Percentiles rank a stretch among this genome's conserved stretches.
Conservation (phyloP, 2,797 vertebrate species). For the Bryconaethiops microstoma region DNA sequence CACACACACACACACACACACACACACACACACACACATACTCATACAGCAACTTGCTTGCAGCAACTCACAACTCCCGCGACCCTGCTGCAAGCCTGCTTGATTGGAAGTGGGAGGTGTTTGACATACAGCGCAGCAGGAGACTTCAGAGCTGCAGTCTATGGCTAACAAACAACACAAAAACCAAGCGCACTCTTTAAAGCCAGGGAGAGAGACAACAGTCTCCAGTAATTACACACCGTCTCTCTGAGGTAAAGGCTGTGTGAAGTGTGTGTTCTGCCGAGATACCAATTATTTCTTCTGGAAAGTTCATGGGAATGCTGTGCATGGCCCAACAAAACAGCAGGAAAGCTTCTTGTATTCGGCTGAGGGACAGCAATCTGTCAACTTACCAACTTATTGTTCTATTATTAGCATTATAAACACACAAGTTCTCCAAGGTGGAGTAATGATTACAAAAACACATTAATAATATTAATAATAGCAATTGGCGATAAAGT, state of each 20-base stretch:
- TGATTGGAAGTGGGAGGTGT: slow-evolving; percentile 27
- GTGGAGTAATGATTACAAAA: too few species aligned
- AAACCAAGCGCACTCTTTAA: not conserved
- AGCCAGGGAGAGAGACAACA: slow-evolving; percentile 22
- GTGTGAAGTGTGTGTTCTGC: slow-evolving; percentile 29
- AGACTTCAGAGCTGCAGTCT: slow-evolving; percentile 17
- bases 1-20: not conserved
- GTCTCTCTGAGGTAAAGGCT: slow-evolving; percentile 1
- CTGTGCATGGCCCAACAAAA: slow-evolving; percentile 29
- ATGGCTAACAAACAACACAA: slow-evolving; percentile 26
- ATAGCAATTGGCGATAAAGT: too few species aligned
- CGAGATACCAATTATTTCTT: slow-evolving; percentile 46
- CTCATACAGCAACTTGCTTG: too few species aligned
- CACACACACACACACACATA: not conserved
- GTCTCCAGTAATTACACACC: slow-evolving; percentile 21
- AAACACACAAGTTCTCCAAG: too few species aligned
- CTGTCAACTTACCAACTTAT: not conserved
- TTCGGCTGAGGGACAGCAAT: not conserved
- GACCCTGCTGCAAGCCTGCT: slow-evolving; percentile 17
- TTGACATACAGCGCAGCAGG: slow-evolving; percentile 20
- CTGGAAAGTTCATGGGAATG: slow-evolving; percentile 32
- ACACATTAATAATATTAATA: too few species aligned
- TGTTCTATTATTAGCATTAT: too few species aligned
- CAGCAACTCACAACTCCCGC: not conserved
- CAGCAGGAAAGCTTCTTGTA: slow-evolving; percentile 30